These are phyloP conservation scores for Pterocles burchelli DNA, from an alignment of 2,113 vertebrate genomes.

Conservation along the genomic window DNA sequence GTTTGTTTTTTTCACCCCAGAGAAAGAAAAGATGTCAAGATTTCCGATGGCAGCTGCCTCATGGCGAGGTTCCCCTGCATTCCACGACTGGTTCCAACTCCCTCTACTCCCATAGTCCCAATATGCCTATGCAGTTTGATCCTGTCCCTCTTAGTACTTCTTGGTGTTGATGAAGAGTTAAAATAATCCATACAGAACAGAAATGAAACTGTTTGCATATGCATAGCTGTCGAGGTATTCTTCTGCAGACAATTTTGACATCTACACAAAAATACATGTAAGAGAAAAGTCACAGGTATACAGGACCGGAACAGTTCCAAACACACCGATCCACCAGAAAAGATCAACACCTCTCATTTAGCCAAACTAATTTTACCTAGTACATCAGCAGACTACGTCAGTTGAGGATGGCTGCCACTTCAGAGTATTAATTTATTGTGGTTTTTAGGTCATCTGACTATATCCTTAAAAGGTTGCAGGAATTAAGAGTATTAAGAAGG, in stretches of 20 bases:
- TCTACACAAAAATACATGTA: neutral
- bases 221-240: neutral
- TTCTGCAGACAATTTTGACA: neutral
- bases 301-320: neutral
- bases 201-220: neutral
- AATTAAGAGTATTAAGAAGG: neutral
- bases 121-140: accelerated
- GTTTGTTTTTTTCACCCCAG: no score
- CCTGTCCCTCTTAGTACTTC: neutral
- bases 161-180: neutral
- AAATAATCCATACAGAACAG: neutral
- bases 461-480: neutral
- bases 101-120: neutral
- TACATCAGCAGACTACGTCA: neutral
- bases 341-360: neutral
- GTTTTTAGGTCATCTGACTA: neutral
- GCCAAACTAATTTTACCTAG: neutral
- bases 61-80: neutral
- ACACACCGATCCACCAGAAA: neutral
- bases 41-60: neutral
- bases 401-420: neutral
- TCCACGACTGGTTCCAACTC: neutral
- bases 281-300: neutral
- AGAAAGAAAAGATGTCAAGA: neutral
- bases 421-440: neutral